A percentile compares a stretch with the other conserved stretches of the same genome.
These are phyloP conservation scores for Andrena minutula DNA, from an alignment of 2,888 invertebrate genomes.

Conservation along the genomic window DNA sequence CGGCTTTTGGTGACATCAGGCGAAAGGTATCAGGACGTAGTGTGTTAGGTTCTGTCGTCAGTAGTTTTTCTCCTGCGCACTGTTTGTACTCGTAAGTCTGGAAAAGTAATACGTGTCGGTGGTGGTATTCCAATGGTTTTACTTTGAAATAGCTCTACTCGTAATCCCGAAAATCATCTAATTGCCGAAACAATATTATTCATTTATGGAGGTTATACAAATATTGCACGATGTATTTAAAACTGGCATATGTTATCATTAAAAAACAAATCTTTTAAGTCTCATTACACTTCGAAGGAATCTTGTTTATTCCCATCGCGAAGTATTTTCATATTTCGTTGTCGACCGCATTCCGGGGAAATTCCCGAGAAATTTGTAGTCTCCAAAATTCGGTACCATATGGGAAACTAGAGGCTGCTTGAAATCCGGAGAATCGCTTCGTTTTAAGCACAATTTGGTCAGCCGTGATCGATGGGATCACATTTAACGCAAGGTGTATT, in stretches of 20 bases:
- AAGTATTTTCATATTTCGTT: background rate
- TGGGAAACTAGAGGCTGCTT: background rate
- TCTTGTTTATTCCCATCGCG: background rate
- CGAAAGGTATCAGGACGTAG: background rate
- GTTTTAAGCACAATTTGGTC: background rate
- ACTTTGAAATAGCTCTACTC: background rate
- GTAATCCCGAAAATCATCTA: background rate
- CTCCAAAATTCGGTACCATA: background rate
- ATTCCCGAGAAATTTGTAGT: background rate
- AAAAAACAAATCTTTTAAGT: background rate
- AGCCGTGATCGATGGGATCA: background rate
- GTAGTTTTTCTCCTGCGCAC: background rate
- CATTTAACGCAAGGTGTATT: background rate
- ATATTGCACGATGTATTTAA: background rate
- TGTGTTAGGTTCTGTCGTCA: background rate
- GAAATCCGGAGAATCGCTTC: background rate
- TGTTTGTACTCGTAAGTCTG: background rate
- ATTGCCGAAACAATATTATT: constrained; percentile 25
- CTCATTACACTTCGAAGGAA: background rate
- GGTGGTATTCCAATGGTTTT: background rate
- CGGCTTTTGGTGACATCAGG: background rate
- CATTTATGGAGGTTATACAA: constrained; percentile 30
- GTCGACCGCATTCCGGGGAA: background rate
- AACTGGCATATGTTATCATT: background rate
- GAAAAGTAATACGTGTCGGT: background rate